These are phyloP conservation scores for Dicyrtomina minuta DNA, from an alignment of 2,888 invertebrate genomes.

Conservation along the genomic window DNA sequence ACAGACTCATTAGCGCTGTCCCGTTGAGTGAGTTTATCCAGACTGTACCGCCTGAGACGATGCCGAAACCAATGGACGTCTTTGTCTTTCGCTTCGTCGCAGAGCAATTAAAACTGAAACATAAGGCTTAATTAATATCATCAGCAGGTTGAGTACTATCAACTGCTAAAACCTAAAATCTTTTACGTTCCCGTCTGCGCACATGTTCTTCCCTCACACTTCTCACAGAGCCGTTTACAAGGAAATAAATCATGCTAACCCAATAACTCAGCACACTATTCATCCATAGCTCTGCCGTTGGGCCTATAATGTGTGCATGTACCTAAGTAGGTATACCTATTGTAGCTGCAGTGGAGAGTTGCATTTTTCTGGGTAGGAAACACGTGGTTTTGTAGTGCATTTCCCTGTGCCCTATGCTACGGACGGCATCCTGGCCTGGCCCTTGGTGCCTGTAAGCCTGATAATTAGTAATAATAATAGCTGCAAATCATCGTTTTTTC, in stretches of 20 bases:
- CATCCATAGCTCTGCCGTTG: too few species aligned
- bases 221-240: not conserved
- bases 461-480: too few species aligned
- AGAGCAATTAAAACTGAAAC: slow-evolving; percentile 51
- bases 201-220: not conserved
- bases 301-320: too few species aligned
- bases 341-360: too few species aligned
- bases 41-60: slow-evolving; percentile 44
- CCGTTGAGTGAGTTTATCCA: slow-evolving; percentile 32
- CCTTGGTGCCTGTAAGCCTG: too few species aligned
- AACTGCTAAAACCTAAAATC: not conserved
- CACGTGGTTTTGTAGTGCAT: too few species aligned
- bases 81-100: slow-evolving; percentile 49
- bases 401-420: too few species aligned
- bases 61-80: slow-evolving; percentile 46
- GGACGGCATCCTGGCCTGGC: too few species aligned
- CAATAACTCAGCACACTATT: too few species aligned
- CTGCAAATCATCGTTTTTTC: too few species aligned
- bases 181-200: not conserved
- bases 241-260: not conserved
- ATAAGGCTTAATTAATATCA: slow-evolving; percentile 44
- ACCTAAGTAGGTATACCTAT: too few species aligned
- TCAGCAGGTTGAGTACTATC: slow-evolving; percentile 4
- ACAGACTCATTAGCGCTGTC: slow-evolving; percentile 35
- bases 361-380: too few species aligned